phyloP scores from a whole-genome alignment of 2,113 vertebrate species.

The Sclerurus mexicanus region DNA sequence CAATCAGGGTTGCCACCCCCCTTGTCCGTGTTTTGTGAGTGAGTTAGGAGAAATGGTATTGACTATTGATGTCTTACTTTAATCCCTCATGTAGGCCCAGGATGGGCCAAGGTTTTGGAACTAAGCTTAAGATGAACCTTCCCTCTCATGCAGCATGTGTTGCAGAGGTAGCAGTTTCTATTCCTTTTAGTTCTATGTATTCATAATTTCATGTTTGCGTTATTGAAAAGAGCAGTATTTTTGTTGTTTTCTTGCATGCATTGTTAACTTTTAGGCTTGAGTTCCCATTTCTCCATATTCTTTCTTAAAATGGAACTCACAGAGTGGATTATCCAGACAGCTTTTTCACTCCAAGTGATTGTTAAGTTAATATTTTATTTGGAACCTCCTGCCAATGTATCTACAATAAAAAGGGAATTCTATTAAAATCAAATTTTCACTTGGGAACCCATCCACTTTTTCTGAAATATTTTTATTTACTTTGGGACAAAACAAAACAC shows the following conservation, averaged over 20 bases:
- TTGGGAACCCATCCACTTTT: background rate
- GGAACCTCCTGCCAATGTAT: background rate
- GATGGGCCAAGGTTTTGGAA: background rate
- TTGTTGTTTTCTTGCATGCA: background rate
- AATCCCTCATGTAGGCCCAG: background rate
- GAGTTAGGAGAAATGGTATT: background rate
- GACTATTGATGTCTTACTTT: background rate
- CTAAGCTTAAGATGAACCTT: background rate
- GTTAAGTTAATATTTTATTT: background rate
- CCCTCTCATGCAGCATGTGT: background rate
- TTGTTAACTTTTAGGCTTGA: background rate
- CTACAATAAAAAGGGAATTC: background rate
- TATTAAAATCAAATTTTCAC: background rate
- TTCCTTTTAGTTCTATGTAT: background rate
- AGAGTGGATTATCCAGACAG: background rate
- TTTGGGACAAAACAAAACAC: background rate
- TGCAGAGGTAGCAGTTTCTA: background rate
- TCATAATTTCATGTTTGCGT: background rate
- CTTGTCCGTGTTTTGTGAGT: background rate
- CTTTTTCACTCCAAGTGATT: background rate
- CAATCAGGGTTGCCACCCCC: accelerated
- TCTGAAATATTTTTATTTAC: background rate
- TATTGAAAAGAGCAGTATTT: background rate
- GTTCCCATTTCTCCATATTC: background rate
- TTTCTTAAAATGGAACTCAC: background rate